Percentiles rank a stretch among this genome's conserved stretches.
phyloP scores from a whole-genome alignment of 2,113 vertebrate genomes.

The Phyllostomus hastatus region DNA sequence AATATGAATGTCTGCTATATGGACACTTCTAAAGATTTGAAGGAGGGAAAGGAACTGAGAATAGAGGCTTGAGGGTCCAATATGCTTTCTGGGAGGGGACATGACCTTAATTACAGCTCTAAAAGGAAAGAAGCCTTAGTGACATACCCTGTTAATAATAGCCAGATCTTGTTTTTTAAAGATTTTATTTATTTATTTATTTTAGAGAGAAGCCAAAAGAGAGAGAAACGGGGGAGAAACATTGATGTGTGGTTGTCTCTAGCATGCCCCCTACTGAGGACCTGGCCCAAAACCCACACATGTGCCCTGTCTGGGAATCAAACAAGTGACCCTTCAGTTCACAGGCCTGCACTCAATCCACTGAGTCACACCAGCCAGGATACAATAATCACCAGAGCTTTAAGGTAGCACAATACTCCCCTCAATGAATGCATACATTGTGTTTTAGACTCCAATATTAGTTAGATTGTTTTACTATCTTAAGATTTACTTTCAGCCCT shows the following conservation, averaged over 20 bases:
- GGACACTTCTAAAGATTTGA: slow-evolving; percentile 23
- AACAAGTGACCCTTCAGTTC: too few species aligned
- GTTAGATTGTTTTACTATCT: not conserved
- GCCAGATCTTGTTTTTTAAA: not conserved
- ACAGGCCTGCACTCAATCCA: too few species aligned
- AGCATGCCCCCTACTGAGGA: too few species aligned
- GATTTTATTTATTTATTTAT: too few species aligned
- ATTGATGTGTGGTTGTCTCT: too few species aligned
- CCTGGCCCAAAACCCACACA: too few species aligned
- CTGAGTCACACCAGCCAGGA: too few species aligned
- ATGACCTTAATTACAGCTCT: not conserved
- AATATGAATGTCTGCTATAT: not conserved
- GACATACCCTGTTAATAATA: not conserved
- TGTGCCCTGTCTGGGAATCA: too few species aligned
- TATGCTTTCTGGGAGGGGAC: not conserved
- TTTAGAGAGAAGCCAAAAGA: too few species aligned
- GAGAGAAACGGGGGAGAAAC: too few species aligned
- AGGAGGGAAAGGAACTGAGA: not conserved
- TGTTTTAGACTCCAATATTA: slow-evolving; percentile 15
- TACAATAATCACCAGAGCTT: not conserved
- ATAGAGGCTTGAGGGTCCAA: not conserved
- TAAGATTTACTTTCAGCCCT: not conserved
- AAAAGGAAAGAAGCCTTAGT: slow-evolving; percentile 20
- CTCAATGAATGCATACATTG: not conserved
- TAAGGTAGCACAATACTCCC: not conserved